These are phyloP conservation scores for Agonopterix subpropinquella DNA, from an alignment of 2,888 invertebrate genomes.

Conservation along the genomic window DNA sequence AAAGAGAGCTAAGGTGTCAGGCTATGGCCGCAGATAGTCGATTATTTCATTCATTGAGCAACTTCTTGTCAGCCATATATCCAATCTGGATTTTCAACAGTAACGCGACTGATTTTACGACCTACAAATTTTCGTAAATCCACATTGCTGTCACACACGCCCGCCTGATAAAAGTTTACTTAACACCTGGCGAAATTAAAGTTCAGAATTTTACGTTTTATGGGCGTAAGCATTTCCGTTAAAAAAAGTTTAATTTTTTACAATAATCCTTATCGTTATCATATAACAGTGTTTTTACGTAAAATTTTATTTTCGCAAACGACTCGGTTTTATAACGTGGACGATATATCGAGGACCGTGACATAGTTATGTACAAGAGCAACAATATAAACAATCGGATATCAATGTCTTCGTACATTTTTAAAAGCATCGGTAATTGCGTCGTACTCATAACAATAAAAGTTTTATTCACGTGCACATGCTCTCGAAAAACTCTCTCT, in stretches of 20 bases:
- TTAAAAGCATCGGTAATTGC: conserved; percentile 44
- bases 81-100: not conserved
- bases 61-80: not conserved
- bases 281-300: no score
- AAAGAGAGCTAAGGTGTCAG: no score
- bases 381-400: conserved; percentile 47
- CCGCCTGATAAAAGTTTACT: no score
- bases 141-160: no score
- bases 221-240: not conserved
- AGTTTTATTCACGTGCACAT: conserved; percentile 50
- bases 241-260: not conserved
- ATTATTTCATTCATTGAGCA: not conserved
- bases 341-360: conserved; percentile 28
- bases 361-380: conserved; percentile 48
- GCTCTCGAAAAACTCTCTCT: conserved; percentile 27
- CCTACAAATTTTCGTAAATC: no score
- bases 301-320: no score
- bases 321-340: conserved; percentile 16
- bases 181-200: no score
- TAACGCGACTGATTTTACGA: no score
- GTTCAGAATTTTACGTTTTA: not conserved
- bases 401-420: conserved; percentile 42
- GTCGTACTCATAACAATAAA: conserved; percentile 54
- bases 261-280: no score
- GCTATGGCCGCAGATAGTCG: not conserved